A percentile compares a stretch with the other conserved stretches of the same genome.
Conservation (phyloP, 2,113 vertebrate species). For the Microtus oregoni region DNA sequence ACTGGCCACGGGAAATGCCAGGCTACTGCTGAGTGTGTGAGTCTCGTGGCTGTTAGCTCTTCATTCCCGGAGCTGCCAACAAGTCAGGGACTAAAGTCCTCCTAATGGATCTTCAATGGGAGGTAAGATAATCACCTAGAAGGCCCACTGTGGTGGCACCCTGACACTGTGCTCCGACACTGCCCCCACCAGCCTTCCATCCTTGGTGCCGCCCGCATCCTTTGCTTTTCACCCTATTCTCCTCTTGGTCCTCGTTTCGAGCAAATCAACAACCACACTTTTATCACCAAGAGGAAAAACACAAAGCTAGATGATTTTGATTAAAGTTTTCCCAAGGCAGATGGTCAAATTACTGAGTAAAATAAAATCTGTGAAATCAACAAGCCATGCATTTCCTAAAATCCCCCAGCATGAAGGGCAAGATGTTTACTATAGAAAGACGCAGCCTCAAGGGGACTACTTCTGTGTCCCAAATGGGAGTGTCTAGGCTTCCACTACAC, state of each 20-base stretch:
- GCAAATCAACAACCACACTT: slow-evolving; percentile 6
- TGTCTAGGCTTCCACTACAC: background rate
- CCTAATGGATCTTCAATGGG: background rate
- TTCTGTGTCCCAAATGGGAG: background rate
- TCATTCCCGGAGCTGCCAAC: background rate
- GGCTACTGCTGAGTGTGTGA: background rate
- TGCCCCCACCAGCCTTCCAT: background rate
- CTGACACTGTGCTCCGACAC: background rate
- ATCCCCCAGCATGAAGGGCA: background rate
- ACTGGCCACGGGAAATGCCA: background rate
- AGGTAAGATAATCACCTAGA: background rate
- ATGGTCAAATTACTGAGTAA: slow-evolving; percentile 45
- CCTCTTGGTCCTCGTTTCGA: slow-evolving; percentile 16
- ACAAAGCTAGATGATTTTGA: slow-evolving; percentile 14
- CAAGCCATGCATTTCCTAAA: background rate
- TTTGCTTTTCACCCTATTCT: background rate
- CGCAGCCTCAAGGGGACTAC: background rate
- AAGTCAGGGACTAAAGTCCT: background rate
- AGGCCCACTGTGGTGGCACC: background rate
- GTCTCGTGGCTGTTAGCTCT: background rate
- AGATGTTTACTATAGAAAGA: background rate
- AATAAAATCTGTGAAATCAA: slow-evolving; percentile 55
- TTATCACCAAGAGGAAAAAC: slow-evolving; percentile 54
- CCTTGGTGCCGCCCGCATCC: background rate
- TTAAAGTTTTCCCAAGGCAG: slow-evolving; percentile 49